Percentiles rank a stretch among this genome's conserved stretches.
Conservation (phyloP, 2,113 vertebrate genomes). For the Myotis lucifugus region DNA sequence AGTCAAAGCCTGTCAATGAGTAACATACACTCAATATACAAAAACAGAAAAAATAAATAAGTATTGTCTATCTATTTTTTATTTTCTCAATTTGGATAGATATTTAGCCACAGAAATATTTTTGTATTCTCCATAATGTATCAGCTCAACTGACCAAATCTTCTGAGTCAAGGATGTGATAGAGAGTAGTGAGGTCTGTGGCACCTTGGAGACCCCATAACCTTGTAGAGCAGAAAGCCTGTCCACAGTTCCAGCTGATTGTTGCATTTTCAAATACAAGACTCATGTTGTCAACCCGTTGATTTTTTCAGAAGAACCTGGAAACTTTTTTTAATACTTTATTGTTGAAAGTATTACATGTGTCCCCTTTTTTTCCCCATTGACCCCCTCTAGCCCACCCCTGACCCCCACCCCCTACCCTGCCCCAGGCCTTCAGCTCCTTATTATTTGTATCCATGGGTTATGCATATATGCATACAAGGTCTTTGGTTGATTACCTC, state of each 20-base stretch:
- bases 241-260: neutral
- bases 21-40: neutral
- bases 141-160: neutral
- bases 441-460: too few species aligned
- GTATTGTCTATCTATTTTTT: neutral
- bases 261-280: neutral
- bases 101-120: neutral
- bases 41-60: neutral
- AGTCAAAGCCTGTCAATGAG: neutral
- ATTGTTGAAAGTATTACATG: too few species aligned
- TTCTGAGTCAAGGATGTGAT: neutral
- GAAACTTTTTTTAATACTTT: neutral
- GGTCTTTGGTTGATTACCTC: too few species aligned
- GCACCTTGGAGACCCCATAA: neutral
- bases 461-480: too few species aligned
- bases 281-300: neutral
- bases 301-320: neutral
- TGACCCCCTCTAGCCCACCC: too few species aligned
- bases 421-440: too few species aligned
- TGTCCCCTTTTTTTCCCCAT: too few species aligned
- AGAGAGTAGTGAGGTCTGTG: neutral
- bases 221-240: neutral
- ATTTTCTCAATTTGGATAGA: neutral
- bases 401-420: too few species aligned
- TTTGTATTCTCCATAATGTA: neutral